phyloP scores from a whole-genome alignment of 2,113 vertebrate species.

The Phrynocephalus versicolor region DNA sequence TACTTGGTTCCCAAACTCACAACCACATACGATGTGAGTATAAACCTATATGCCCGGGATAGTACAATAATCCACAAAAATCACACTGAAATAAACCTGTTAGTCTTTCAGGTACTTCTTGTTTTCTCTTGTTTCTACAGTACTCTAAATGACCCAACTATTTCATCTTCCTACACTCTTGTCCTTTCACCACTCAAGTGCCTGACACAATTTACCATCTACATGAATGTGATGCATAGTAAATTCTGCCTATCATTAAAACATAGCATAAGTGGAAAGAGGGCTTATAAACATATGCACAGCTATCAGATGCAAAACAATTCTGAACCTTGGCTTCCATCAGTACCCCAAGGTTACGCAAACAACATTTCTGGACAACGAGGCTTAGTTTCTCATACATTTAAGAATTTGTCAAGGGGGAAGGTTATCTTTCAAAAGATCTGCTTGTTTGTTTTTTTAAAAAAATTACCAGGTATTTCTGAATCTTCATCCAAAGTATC shows the following conservation, averaged over 20 bases:
- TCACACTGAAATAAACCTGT: no score
- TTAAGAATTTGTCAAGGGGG: neutral
- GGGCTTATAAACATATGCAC: slow-evolving; percentile 11
- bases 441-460: neutral
- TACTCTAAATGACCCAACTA: no score
- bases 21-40: no score
- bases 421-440: neutral
- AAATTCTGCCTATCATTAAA: neutral
- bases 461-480: slow-evolving; percentile 89
- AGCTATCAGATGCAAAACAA: slow-evolving; percentile 10
- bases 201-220: neutral
- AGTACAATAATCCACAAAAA: no score
- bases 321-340: neutral
- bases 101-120: no score
- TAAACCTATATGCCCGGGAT: no score
- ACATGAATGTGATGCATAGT: neutral
- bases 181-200: neutral
- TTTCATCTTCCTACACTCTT: no score
- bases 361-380: neutral
- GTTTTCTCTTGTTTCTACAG: no score
- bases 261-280: neutral
- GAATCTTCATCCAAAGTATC: slow-evolving; percentile 89
- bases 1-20: no score
- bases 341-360: neutral
- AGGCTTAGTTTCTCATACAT: neutral